These are phyloP conservation scores for Physella acuta DNA, from an alignment of 1,140 invertebrate genomes.

Conservation along the genomic window DNA sequence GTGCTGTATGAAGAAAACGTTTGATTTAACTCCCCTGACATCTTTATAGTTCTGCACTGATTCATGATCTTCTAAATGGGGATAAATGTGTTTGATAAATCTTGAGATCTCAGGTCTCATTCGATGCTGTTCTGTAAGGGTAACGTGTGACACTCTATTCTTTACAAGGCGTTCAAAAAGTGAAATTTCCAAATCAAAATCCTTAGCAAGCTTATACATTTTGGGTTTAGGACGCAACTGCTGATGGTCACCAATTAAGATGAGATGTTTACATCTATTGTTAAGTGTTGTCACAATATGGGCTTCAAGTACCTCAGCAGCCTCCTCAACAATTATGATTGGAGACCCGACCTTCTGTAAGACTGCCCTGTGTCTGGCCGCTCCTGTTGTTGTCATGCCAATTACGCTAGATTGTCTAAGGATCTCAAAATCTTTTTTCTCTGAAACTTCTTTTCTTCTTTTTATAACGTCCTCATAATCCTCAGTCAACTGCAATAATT, in stretches of 20 bases:
- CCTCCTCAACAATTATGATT: slow-evolving; percentile 53
- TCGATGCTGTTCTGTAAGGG: slow-evolving; percentile 46
- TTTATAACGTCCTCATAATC: slow-evolving; percentile 10
- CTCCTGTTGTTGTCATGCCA: slow-evolving; percentile 54
- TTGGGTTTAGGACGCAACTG: slow-evolving; percentile 60
- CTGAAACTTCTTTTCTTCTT: neutral
- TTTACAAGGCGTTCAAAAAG: slow-evolving; percentile 56
- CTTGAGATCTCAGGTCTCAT: slow-evolving; percentile 56
- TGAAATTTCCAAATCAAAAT: slow-evolving; percentile 56
- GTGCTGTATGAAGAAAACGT: slow-evolving; percentile 61
- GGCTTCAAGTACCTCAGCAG: slow-evolving; percentile 53
- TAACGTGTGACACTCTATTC: slow-evolving; percentile 40
- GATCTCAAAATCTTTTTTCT: slow-evolving; percentile 26
- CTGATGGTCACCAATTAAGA: slow-evolving; percentile 76
- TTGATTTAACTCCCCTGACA: slow-evolving; percentile 53
- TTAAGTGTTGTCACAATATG: slow-evolving; percentile 63
- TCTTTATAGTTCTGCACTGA: slow-evolving; percentile 45
- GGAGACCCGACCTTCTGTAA: slow-evolving; percentile 35
- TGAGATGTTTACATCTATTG: slow-evolving; percentile 73
- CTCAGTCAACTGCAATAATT: neutral
- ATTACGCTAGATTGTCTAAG: slow-evolving; percentile 25
- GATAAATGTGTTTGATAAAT: slow-evolving; percentile 58
- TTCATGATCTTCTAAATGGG: slow-evolving; percentile 48
- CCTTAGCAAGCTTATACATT: slow-evolving; percentile 46
- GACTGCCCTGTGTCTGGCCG: slow-evolving; percentile 36